Conservation (phyloP, 1,140 invertebrate genomes). For the Drosophila nebulosa region DNA sequence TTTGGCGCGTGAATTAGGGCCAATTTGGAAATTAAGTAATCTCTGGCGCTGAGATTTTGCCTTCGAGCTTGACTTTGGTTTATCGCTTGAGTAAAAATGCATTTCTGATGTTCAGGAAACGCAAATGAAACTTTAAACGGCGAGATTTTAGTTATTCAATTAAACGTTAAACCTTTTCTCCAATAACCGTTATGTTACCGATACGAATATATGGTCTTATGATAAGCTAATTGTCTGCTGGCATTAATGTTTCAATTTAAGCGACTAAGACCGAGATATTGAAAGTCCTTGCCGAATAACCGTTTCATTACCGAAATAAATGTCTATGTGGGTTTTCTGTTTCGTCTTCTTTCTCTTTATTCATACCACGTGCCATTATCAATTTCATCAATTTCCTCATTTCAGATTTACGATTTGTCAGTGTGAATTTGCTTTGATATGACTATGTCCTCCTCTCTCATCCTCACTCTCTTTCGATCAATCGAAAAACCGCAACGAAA, state of each 20-base stretch:
- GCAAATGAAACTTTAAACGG: background rate
- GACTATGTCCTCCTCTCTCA: background rate
- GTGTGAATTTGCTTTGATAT: background rate
- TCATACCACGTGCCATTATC: conserved; percentile 9
- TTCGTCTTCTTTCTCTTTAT: background rate
- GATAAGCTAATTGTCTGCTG: no score
- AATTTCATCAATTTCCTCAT: conserved; percentile 7
- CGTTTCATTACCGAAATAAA: no score
- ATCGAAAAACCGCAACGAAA: conserved; percentile 35
- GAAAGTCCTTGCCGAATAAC: no score
- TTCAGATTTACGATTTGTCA: background rate
- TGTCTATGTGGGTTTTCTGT: background rate
- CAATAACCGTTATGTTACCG: background rate
- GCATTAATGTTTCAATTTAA: no score
- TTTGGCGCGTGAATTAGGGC: conserved; percentile 79
- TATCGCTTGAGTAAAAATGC: conserved; percentile 28
- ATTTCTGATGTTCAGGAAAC: background rate
- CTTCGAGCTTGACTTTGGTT: conserved; percentile 40
- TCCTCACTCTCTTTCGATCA: background rate
- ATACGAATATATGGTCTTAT: background rate
- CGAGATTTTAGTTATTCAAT: background rate
- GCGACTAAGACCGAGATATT: no score
- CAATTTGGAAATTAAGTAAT: conserved; percentile 80
- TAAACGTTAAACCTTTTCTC: background rate
- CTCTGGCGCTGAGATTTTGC: conserved; percentile 46